These are phyloP conservation scores for Pachyrhynchus sulphureomaculatus DNA, from an alignment of 1,140 invertebrate genomes.

Conservation along the genomic window DNA sequence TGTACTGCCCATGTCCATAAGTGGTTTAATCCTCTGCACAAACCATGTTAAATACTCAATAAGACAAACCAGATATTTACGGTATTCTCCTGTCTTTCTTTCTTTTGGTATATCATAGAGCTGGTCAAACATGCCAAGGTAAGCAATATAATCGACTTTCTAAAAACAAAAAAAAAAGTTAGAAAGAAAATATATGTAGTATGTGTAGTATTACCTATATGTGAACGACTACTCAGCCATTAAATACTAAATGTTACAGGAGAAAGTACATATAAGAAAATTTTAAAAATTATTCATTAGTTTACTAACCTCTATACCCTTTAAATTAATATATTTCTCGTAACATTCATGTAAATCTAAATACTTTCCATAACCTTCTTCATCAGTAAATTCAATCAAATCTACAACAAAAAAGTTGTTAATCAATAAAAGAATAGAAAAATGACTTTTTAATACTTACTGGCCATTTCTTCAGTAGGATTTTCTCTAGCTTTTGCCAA, in stretches of 20 bases:
- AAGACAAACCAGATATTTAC: conserved; percentile 81
- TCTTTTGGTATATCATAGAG: conserved; percentile 95
- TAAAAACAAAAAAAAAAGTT: conserved; percentile 52
- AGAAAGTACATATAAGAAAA: too few relatives aligned
- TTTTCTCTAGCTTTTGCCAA: conserved; percentile 86
- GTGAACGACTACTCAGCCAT: too few relatives aligned
- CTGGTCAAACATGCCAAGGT: conserved; percentile 92
- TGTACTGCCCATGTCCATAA: conserved; percentile 81
- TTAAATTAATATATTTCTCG: conserved; percentile 94
- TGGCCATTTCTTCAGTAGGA: conserved; percentile 72
- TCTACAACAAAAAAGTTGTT: conserved; percentile 55
- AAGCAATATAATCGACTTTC: conserved; percentile 96
- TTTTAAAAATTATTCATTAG: too few relatives aligned
- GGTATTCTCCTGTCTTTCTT: conserved; percentile 90
- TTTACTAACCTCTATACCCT: conserved; percentile 85
- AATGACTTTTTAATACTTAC: conserved; percentile 35
- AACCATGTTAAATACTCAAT: conserved; percentile 90
- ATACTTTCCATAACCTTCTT: conserved; percentile 99
- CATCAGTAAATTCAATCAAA: conserved; percentile 97
- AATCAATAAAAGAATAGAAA: too few relatives aligned
- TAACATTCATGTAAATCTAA: conserved; percentile 98
- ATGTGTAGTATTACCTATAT: not conserved
- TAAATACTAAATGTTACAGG: too few relatives aligned
- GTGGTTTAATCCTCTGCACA: conserved; percentile 83
- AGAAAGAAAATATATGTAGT: not conserved